Evolutionary conservation across 2,113 vertebrate species (phyloP), one percentile per base, ranked within the genome.

Genomic region (Strix uralensis): DNA sequence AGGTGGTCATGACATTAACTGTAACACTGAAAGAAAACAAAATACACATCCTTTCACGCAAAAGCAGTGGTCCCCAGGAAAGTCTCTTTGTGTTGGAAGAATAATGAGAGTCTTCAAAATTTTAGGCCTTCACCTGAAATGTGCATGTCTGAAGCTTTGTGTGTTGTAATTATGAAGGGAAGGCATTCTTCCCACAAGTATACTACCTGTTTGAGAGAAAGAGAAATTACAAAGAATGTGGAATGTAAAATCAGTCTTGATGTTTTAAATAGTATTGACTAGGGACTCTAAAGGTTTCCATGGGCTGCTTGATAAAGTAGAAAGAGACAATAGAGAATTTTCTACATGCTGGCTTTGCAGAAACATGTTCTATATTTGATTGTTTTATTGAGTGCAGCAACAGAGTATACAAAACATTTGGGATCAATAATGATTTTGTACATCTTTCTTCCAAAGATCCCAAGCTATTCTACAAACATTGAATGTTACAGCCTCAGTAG

Each of bases 241-340:
- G 51, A 96, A 54, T 81, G 66, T 79, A 94, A 96, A 94, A 97
- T 85, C 58, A 79, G 83, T 79, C 70, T 81, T 89, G 70, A 81
- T 92, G 32, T 94, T 95, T 95, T 94, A 77, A 94, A 85, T 61
- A 85, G 81, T 85, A 95, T 97, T 94, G 94, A 95, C 80, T 82
- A 65, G 36, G 32, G 54, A 81, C 74, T 84, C 61, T 92, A 94
- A 97, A 96, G 91, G 89, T 80, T 94, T 92, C 81, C 4, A 30
- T 89, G 57, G 61, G 29, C 81, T 92, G 78, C 73, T 91, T 96
- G 90, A 80, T 94, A 95, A 93, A 95, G 69, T 42, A 84, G 52
- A 94, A 92, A 58, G 89, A 94, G 70, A 89, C 91, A 92, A 95
- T 38, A 80, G 88, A 95, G 89, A 81, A 94, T 96, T 96, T 95